These are phyloP conservation scores for Unio delphinus DNA, from an alignment of 2,888 invertebrate genomes.

Conservation along the genomic window DNA sequence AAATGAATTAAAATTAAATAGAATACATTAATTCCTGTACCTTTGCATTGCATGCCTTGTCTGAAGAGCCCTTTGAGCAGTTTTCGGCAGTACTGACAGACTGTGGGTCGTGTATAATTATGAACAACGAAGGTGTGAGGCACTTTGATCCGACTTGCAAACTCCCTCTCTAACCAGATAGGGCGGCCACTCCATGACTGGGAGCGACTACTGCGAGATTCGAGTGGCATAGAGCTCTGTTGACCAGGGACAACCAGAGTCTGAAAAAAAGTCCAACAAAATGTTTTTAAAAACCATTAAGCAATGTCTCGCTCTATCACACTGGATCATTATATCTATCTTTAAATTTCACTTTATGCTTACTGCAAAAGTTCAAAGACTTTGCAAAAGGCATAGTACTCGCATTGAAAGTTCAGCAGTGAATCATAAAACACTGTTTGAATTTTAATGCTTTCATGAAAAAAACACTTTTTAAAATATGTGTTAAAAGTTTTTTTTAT, in stretches of 20 bases:
- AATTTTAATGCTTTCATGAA: too few species aligned
- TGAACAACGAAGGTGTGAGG: conserved; percentile 98
- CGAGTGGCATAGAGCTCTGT: conserved; percentile 25
- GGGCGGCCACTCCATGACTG: conserved; percentile 77
- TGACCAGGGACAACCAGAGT: conserved; percentile 41
- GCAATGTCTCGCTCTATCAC: too few species aligned
- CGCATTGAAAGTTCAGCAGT: too few species aligned
- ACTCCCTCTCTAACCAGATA: conserved; percentile 81
- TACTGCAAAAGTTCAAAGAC: too few species aligned
- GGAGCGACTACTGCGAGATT: conserved; percentile 54
- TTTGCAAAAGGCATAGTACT: too few species aligned
- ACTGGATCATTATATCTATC: too few species aligned
- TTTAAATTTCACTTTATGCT: too few species aligned
- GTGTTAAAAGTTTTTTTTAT: too few species aligned
- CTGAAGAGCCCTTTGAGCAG: conserved; percentile 91
- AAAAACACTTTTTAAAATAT: too few species aligned
- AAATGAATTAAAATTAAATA: not conserved
- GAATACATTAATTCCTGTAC: conserved; percentile 46
- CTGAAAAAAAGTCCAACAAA: conserved; percentile 24
- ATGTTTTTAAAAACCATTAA: conserved; percentile 1
- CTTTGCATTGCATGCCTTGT: conserved; percentile 97
- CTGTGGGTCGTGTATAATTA: conserved; percentile 95
- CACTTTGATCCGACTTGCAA: conserved; percentile 79
- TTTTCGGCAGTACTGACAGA: conserved; percentile 96
- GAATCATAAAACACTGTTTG: too few species aligned